These are phyloP conservation scores for Cyanoderma ruficeps DNA, from an alignment of 2,113 vertebrate genomes.

Conservation along the genomic window DNA sequence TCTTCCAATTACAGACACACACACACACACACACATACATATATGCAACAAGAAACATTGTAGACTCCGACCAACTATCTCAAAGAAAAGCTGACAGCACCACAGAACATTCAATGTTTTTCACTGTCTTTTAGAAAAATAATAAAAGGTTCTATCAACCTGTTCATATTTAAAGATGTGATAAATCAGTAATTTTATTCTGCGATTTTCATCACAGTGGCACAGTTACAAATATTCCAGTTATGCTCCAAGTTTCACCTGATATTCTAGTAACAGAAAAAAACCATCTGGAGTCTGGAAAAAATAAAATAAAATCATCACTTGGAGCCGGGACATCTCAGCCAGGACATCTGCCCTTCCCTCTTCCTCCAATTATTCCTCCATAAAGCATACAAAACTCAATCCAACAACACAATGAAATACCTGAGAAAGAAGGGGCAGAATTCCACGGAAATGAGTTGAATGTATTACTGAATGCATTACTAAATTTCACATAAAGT, in stretches of 20 bases:
- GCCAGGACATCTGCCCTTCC: background rate
- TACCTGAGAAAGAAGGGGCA: background rate
- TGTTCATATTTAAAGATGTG: background rate
- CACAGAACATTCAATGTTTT: background rate
- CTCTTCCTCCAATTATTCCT: constrained; percentile 30
- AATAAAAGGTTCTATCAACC: background rate
- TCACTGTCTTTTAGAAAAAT: background rate
- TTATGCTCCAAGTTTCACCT: background rate
- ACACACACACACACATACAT: background rate
- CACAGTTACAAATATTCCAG: background rate
- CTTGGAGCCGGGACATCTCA: background rate
- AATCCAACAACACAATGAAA: background rate
- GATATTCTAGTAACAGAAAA: background rate
- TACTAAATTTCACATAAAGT: background rate
- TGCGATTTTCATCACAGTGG: background rate
- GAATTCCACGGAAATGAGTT: background rate
- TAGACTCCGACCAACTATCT: background rate
- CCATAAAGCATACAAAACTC: background rate
- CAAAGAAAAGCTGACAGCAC: background rate
- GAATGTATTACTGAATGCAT: background rate
- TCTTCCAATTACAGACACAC: background rate
- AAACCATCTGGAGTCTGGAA: background rate
- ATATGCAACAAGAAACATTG: background rate
- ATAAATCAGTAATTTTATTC: background rate
- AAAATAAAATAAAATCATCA: background rate